Conservation (phyloP, 2,113 vertebrate species). For the Oryctolagus cuniculus region mOryCun1.1 NC_091442.1:64562501-64563000, state of each 20-base stretch:
- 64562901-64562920: neutral
- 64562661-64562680: neutral
- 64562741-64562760: neutral
- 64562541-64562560: neutral
- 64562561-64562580: neutral
- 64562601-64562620: neutral
- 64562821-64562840: neutral
- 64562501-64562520: neutral
- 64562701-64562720: neutral
- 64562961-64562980: neutral
- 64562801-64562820: neutral
- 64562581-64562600: neutral
- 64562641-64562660: neutral
- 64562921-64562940: neutral
- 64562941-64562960: neutral
- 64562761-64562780: neutral
- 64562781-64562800: neutral
- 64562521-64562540: slow-evolving; percentile 7
- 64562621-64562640: neutral
- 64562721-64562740: neutral
- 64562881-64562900: slow-evolving; percentile 23
- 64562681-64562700: neutral
- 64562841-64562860: slow-evolving; percentile 30
- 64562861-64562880: neutral
- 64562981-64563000: neutral